Evolutionary conservation across 2,888 invertebrate genomes (phyloP).

Genomic region (Ceriagrion tenellum): DNA sequence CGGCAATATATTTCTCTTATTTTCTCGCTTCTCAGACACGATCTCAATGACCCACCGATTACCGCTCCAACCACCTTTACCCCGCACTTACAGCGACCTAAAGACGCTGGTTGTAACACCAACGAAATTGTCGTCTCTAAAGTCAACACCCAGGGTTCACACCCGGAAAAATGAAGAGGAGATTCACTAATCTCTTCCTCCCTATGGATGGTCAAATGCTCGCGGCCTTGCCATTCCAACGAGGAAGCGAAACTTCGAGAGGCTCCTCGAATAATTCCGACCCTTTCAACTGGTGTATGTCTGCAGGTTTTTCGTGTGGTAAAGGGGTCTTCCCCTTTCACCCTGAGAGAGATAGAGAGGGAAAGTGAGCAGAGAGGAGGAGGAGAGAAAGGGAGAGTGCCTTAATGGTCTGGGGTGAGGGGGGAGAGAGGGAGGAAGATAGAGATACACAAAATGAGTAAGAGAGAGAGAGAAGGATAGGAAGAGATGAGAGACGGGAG

Average conservation of each 20-base stretch:
- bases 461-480: background rate
- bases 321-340: background rate
- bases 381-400: background rate
- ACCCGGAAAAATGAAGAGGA: too few relatives aligned
- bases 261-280: background rate
- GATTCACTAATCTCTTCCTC: too few relatives aligned
- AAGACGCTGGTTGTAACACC: too few relatives aligned
- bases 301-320: background rate
- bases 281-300: background rate
- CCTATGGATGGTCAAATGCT: background rate
- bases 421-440: too few relatives aligned
- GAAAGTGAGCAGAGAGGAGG: background rate
- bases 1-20: too few relatives aligned
- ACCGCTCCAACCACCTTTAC: too few relatives aligned
- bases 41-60: too few relatives aligned
- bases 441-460: background rate
- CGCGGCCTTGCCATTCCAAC: background rate
- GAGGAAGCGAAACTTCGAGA: background rate
- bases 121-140: too few relatives aligned
- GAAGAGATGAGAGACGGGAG: background rate
- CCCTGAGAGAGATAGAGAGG: background rate
- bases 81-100: too few relatives aligned
- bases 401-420: background rate
- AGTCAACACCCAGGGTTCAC: too few relatives aligned
- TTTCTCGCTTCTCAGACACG: too few relatives aligned